Conservation (phyloP, 1,140 invertebrate genomes). For the Drosophila eugracilis region DNA sequence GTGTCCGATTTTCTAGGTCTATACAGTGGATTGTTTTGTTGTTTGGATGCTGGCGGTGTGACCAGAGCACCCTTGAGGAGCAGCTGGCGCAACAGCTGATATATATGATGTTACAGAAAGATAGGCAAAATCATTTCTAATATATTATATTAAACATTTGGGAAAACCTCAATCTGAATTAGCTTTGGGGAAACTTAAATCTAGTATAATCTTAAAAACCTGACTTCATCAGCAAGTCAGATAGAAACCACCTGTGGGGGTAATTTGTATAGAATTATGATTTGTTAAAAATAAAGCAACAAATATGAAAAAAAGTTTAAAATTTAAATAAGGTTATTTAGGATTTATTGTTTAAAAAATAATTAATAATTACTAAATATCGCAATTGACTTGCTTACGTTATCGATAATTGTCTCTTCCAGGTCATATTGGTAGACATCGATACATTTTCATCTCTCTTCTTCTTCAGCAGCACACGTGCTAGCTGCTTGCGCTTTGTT, state of each 20-base stretch:
- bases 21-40: constrained; percentile 25
- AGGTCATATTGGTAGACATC: constrained; percentile 1
- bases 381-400: not conserved
- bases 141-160: not conserved
- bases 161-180: not conserved
- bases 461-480: constrained; percentile 64
- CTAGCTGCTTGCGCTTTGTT: constrained; percentile 60
- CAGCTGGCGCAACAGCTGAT: constrained; percentile 30
- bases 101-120: not conserved
- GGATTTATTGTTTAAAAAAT: too few species aligned
- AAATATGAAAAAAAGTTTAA: too few species aligned
- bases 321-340: too few species aligned
- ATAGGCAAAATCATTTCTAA: not conserved
- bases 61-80: not conserved
- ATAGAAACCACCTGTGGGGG: too few species aligned
- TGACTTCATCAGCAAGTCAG: too few species aligned
- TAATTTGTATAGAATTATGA: too few species aligned
- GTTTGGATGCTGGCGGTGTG: constrained; percentile 38
- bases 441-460: constrained; percentile 20
- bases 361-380: not conserved
- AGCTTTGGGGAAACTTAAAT: too few species aligned
- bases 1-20: constrained; percentile 49
- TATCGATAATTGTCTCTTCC: constrained; percentile 9
- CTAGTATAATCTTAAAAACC: too few species aligned
- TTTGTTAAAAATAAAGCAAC: too few species aligned